Base-by-base conservation (phyloP, 37 sponge, comb jelly and placozoan species). In the Geodia barretti region DNA sequence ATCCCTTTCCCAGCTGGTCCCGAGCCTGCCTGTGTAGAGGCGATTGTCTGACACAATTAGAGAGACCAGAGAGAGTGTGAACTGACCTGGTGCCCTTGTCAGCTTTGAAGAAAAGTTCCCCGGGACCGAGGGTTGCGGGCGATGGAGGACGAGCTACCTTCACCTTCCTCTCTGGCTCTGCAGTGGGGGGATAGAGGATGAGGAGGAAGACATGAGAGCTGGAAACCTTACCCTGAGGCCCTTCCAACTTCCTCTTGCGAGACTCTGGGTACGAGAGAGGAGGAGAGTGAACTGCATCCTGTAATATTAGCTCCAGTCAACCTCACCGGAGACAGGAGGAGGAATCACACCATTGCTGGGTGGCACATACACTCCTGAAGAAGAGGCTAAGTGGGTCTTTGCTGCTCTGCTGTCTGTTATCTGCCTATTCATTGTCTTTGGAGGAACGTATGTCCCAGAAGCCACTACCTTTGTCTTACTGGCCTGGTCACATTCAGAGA, bases 61-160 rank as follows among this genome's bases (percentile, higher is more conserved):
- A 74, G 40, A 38, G 41, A 38, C 1, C 24, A 43, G 36, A 64
- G 25, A 39, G 7, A 36, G 36, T 35, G 67, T 31, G 41, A 59
- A n/a, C 81, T 40, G 28, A 79, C 84, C 42, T 65, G 1, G 77
- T 65, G 4, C 62, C 38, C 4, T 37, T 3, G 41, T 89, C 74
- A 3, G 65, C 89, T 31, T 66, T 74, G 79, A 79, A 86, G 73
- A 74, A 73, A 28, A 86, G 42, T 23, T 86, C 84, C 24, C 76
- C 76, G 7, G 76, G 69, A 20, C 28, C 68, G 4, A 43, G 24
- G 25, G 31, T 47, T 24, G 47, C 19, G 11, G 69, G 76, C 39
- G 60, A 65, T 4, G 69, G 28, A 23, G 73, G 72, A 30, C 79
- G 79, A n/a, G 64, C 21, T 4, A 78, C 29, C 36, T 78, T 78